Evolutionary conservation across 2,888 invertebrate genomes (phyloP).

Genomic region (Polymixis flavicincta): DNA sequence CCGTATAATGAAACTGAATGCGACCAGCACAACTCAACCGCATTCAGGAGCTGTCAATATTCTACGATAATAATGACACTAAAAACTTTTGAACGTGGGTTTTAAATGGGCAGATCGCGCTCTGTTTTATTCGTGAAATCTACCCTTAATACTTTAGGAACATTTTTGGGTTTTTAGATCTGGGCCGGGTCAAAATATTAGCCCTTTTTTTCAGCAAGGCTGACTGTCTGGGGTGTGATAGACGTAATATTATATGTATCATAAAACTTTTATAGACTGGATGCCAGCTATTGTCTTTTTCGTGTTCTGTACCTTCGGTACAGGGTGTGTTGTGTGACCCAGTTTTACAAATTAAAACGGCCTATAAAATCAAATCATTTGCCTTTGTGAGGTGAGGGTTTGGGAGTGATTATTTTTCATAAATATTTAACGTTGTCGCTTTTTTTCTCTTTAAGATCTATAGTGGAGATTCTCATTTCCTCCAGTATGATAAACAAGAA

Average conservation of each 20-base stretch:
- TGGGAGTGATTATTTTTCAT: background rate
- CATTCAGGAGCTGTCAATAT: background rate
- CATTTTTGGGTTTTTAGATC: background rate
- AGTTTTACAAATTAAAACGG: background rate
- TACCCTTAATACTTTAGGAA: background rate
- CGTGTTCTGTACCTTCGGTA: background rate
- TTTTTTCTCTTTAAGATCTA: background rate
- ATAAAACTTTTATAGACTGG: conserved; percentile 12
- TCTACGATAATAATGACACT: background rate
- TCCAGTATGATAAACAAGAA: background rate
- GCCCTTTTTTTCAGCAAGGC: background rate
- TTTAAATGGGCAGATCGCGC: background rate
- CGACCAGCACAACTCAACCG: background rate
- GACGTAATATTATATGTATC: background rate
- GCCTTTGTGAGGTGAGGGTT: too few relatives aligned
- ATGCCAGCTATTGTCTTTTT: background rate
- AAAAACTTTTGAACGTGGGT: background rate
- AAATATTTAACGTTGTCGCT: too few relatives aligned
- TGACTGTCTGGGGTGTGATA: conserved; percentile 1
- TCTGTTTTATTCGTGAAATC: background rate
- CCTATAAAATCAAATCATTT: too few relatives aligned
- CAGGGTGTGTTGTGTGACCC: background rate
- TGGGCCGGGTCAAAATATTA: background rate
- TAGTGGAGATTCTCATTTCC: background rate
- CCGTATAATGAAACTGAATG: background rate